These are phyloP conservation scores for Glyphotaelius pellucidus DNA, from an alignment of 2,888 invertebrate species.

Conservation along the genomic window DNA sequence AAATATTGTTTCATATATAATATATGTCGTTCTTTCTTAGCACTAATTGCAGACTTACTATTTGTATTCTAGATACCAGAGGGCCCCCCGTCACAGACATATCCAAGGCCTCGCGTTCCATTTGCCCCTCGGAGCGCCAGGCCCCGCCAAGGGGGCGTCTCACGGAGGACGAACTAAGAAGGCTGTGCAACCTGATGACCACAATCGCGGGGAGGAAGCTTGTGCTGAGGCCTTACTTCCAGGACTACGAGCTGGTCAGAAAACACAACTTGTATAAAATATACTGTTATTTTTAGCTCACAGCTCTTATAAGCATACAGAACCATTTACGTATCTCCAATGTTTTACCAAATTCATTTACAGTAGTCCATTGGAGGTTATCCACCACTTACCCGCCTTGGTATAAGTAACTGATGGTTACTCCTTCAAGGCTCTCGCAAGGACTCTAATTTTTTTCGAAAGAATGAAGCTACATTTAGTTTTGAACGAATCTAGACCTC, in stretches of 20 bases:
- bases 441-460: no score
- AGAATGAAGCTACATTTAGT: no score
- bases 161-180: conserved; percentile 75
- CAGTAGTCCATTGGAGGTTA: no score
- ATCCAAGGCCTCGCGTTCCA: conserved; percentile 71
- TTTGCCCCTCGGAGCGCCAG: conserved; percentile 79
- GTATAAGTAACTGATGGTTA: no score
- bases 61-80: conserved; percentile 69
- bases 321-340: no score
- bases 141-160: conserved; percentile 37
- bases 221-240: conserved; percentile 85
- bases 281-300: no score
- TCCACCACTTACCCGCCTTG: no score
- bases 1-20: background rate
- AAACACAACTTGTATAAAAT: background rate
- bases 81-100: conserved; percentile 75
- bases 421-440: no score
- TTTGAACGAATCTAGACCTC: no score
- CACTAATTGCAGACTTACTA: background rate
- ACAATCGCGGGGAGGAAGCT: conserved; percentile 84
- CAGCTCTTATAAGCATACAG: no score
- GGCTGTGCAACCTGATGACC: conserved; percentile 82
- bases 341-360: no score
- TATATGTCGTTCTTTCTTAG: background rate
- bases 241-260: conserved; percentile 83